Base-by-base conservation (phyloP, 2,113 vertebrate species). In the Hippoglossus stenolepis region DNA sequence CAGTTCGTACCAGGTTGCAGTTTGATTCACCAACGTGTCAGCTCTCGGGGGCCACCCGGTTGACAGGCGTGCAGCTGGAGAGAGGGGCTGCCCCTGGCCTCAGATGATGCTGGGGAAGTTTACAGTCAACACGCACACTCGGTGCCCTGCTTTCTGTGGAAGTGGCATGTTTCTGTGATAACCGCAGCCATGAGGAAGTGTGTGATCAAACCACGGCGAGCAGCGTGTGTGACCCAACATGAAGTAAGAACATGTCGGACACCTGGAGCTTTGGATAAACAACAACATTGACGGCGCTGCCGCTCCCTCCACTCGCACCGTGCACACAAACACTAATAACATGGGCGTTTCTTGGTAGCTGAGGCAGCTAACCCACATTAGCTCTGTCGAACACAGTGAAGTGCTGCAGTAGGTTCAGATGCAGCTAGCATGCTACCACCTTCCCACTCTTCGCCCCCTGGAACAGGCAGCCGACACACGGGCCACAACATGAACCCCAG, bases 321-420 rank as follows among this genome's bases (percentile, higher is more conserved):
- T 35, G 35, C 3, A 75, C 26, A 76, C 66, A 70, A 81, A 79
- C 87, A 88, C 81, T 69, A 76, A 75, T 74, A 90, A 85, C 93
- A 94, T 92, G 92, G 94, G 91, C 92, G 93, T 94, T 92, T 93
- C 92, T 93, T 74, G 73, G 63, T 72, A 45, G 70, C 81, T 79
- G 14, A 11, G 54, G 14, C 54, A 56, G 76, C 76, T 82, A 78
- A 77, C 73, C 40, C 76, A 58, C 43, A 18, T 69, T 70, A 80
- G 87, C 83, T 79, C 40, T 61, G 81, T 74, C 35, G 54, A 84
- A 20, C 63, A 76, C 66, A 56, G 59, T 77, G 23, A 65, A 65
- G 74, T 74, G 56, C n/a, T 49, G 69, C 20, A 2, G 3, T 74
- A 35, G 56, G 21, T 18, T 65, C 65, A 68, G 53, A 66, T 23